A percentile compares a stretch with the other conserved stretches of the same genome.
phyloP scores from a whole-genome alignment of 2,113 vertebrate species.

The Cichladusa arquata region DNA sequence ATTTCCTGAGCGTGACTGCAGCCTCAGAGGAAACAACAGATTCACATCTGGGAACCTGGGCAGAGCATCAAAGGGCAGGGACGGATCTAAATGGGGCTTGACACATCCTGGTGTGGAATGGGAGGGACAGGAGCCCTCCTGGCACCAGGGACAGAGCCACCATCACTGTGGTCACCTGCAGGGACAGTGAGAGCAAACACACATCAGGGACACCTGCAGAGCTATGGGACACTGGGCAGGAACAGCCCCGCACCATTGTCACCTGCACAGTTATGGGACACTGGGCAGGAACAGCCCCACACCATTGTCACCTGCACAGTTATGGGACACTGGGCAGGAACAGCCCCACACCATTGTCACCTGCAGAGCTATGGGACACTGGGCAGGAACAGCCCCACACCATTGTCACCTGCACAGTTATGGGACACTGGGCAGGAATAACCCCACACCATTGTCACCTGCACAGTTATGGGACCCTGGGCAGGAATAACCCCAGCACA shows the following conservation, averaged over 20 bases:
- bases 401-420: too few species aligned
- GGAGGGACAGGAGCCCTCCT: background rate
- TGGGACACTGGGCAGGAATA: background rate
- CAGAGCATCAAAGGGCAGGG: background rate
- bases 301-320: too few species aligned
- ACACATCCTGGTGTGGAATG: rapidly evolving
- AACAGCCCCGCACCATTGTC: background rate
- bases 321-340: background rate
- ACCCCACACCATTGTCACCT: background rate
- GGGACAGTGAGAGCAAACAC: background rate
- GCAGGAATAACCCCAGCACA: background rate
- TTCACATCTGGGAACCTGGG: background rate
- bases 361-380: background rate
- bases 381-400: too few species aligned
- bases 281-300: too few species aligned
- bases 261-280: too few species aligned
- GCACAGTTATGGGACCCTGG: background rate
- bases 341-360: background rate
- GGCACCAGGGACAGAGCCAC: background rate
- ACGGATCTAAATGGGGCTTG: rapidly evolving
- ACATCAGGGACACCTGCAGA: background rate
- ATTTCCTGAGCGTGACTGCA: background rate
- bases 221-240: background rate
- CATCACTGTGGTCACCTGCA: rapidly evolving
- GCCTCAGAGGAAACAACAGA: background rate